phyloP scores from a whole-genome alignment of 2,797 vertebrate genomes.

The Buceros bicornis region DNA sequence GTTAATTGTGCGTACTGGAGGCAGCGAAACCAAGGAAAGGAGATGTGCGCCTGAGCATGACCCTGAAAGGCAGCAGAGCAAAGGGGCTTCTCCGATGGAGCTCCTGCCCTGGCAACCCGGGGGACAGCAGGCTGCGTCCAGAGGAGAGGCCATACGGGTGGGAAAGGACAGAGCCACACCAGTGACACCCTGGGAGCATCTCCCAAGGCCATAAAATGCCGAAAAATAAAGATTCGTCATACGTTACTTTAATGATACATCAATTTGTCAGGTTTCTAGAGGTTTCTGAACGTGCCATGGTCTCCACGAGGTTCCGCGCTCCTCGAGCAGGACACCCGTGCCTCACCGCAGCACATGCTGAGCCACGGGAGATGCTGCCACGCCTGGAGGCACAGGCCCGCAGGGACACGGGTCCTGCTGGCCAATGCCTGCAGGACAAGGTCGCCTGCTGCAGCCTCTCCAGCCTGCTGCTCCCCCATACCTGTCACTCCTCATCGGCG shows the following conservation, averaged over 20 bases:
- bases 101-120: background rate
- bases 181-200: background rate
- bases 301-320: background rate
- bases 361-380: background rate
- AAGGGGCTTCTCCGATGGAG: rapidly evolving
- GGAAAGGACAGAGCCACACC: background rate
- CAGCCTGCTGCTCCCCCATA: rapidly evolving
- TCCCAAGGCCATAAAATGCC: rapidly evolving
- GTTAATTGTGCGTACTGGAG: background rate
- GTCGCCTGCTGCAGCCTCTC: background rate
- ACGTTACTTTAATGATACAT: rapidly evolving
- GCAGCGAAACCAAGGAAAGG: background rate
- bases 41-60: background rate
- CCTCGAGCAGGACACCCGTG: background rate
- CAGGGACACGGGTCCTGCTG: rapidly evolving
- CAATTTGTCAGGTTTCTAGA: background rate
- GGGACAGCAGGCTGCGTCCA: background rate
- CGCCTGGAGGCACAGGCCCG: rapidly evolving
- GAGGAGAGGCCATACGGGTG: background rate
- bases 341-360: background rate
- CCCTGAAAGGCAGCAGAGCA: background rate
- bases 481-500: background rate
- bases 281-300: rapidly evolving
- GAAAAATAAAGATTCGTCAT: background rate
- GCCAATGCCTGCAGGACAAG: rapidly evolving